Conservation (phyloP, 2,113 vertebrate species). For the Furnarius figulus region DNA sequence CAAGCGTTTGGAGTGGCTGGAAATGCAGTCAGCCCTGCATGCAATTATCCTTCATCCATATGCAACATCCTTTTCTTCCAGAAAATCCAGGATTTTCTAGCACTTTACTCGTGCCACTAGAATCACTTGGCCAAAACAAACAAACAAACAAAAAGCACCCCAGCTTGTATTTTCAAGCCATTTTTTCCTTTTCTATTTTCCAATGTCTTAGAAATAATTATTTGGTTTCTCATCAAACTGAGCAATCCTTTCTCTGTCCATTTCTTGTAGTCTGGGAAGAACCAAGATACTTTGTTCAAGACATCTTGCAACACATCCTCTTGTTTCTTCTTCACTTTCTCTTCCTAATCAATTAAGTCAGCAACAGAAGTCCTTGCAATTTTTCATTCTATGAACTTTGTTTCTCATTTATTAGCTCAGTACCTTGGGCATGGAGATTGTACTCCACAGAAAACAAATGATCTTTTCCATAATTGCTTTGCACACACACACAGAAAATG, state of each 20-base stretch:
- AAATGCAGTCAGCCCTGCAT: not conserved
- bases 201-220: not conserved
- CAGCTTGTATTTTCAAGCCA: not conserved
- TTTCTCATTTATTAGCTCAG: not conserved
- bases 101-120: not conserved
- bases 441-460: not conserved
- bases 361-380: not conserved
- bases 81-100: not conserved
- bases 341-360: not conserved
- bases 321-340: not conserved
- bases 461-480: constrained; percentile 22
- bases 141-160: not conserved
- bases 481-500: not conserved
- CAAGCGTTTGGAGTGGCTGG: not conserved
- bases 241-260: not conserved
- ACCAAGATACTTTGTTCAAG: not conserved
- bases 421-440: not conserved
- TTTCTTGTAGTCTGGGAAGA: not conserved
- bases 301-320: not conserved
- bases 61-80: not conserved
- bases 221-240: not conserved
- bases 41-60: not conserved
- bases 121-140: not conserved
- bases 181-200: not conserved
- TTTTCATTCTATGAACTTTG: constrained; percentile 12